Evolutionary conservation across 2,888 invertebrate genomes (phyloP).

Genomic region (Sicus ferrugineus): DNA sequence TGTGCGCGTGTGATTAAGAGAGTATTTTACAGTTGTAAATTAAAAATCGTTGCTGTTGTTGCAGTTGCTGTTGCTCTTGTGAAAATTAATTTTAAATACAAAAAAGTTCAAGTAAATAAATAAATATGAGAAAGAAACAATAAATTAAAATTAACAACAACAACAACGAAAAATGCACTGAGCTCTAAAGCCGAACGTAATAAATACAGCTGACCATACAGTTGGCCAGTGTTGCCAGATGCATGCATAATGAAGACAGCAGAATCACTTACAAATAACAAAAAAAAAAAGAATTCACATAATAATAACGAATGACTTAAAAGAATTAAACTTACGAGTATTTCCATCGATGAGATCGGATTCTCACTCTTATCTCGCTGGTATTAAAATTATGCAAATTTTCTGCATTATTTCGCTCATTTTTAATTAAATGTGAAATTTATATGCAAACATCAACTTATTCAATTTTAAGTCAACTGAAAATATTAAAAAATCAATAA

Average conservation of each 20-base stretch:
- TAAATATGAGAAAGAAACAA: slow-evolving; percentile 13
- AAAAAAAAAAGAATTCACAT: neutral
- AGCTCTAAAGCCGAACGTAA: slow-evolving; percentile 27
- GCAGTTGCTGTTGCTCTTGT: slow-evolving; percentile 15
- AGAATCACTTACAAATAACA: neutral
- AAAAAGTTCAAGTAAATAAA: slow-evolving; percentile 34
- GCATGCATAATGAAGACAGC: slow-evolving; percentile 29
- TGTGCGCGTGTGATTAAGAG: neutral
- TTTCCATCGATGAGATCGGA: neutral
- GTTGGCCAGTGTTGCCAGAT: slow-evolving; percentile 26
- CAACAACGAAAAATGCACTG: slow-evolving; percentile 14
- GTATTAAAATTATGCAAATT: slow-evolving; percentile 24
- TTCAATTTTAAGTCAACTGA: too few species aligned
- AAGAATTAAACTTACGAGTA: slow-evolving; percentile 13
- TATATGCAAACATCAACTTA: slow-evolving; percentile 1
- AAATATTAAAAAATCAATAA: too few species aligned
- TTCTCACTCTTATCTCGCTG: neutral
- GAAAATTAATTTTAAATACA: slow-evolving; percentile 30
- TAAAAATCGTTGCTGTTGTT: slow-evolving; percentile 14
- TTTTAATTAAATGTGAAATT: slow-evolving; percentile 28
- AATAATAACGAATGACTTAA: slow-evolving; percentile 13
- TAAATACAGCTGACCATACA: slow-evolving; percentile 24
- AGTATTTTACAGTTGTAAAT: slow-evolving; percentile 16
- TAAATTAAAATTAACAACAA: slow-evolving; percentile 7
- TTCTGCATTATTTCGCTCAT: slow-evolving; percentile 12